A percentile compares a stretch with the other conserved stretches of the same genome.
Conservation (phyloP, 1,140 invertebrate genomes). For the Drosophila setifemur region DNA sequence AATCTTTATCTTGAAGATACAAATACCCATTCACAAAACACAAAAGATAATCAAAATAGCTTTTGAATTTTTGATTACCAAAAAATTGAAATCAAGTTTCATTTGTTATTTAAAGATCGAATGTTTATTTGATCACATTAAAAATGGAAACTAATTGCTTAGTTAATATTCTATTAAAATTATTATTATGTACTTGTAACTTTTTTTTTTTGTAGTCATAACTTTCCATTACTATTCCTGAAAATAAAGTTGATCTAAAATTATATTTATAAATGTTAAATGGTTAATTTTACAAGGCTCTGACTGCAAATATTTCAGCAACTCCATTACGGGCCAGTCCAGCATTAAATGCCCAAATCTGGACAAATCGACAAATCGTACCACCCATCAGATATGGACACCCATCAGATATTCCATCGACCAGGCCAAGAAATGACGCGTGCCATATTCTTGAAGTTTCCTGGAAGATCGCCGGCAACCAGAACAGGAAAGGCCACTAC, state of each 20-base stretch:
- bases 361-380: slow-evolving; percentile 64
- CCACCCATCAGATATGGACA: slow-evolving; percentile 61
- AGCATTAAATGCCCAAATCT: slow-evolving; percentile 45
- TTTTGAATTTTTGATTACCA: no score
- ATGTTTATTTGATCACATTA: no score
- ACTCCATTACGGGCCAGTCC: slow-evolving; percentile 6
- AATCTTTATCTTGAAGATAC: no score
- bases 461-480: slow-evolving; percentile 12
- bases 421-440: slow-evolving; percentile 42
- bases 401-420: slow-evolving; percentile 39
- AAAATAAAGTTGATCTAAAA: background rate
- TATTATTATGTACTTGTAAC: no score
- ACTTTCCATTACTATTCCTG: no score
- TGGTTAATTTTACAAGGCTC: background rate
- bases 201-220: no score
- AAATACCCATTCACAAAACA: no score
- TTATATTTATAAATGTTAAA: background rate
- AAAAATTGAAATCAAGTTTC: no score
- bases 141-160: no score
- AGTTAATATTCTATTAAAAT: no score
- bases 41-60: no score
- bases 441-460: slow-evolving; percentile 36
- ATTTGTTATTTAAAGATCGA: no score
- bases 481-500: slow-evolving; percentile 9
- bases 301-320: slow-evolving; percentile 21